Conservation (phyloP, 53 echinoderm and acorn worm genomes). For the Apostichopus leukothele region DNA sequence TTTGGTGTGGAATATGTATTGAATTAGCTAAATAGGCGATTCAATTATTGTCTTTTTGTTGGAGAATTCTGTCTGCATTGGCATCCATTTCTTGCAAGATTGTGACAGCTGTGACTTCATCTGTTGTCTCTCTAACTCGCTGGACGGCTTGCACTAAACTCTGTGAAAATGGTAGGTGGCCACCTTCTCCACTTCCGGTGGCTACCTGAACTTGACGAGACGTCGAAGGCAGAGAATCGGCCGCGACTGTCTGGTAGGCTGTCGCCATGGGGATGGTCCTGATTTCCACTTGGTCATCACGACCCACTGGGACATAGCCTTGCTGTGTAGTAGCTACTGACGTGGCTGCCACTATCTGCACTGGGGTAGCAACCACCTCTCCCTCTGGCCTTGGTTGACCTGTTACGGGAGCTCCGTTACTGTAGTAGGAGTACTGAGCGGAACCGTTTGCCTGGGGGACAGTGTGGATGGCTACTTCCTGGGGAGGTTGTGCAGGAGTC, state of each 20-base stretch:
- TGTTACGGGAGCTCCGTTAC: not conserved
- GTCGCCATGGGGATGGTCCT: conserved; percentile 18
- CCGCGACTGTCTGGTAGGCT: conserved; percentile 11
- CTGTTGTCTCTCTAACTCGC: conserved; percentile 30
- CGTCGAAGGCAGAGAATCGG: conserved; percentile 20
- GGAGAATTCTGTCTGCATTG: conserved; percentile 39
- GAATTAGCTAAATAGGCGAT: not conserved
- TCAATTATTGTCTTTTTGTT: conserved; percentile 23
- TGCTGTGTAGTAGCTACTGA: not conserved
- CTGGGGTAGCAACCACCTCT: conserved; percentile 17
- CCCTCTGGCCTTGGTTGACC: not conserved
- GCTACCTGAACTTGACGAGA: conserved; percentile 6
- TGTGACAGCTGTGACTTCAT: conserved; percentile 36
- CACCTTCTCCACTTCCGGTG: not conserved
- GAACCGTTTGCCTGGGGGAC: conserved; percentile 21
- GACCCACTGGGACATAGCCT: not conserved
- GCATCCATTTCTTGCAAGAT: conserved; percentile 47
- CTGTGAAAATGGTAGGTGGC: conserved; percentile 30
- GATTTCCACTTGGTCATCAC: not conserved
- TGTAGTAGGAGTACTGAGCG: conserved; percentile 12
- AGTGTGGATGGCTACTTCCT: conserved; percentile 38
- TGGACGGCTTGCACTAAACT: conserved; percentile 41
- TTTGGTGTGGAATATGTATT: not conserved
- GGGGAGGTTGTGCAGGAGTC: not conserved
- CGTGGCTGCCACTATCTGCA: conserved; percentile 20